Evolutionary conservation across 2,797 vertebrate genomes (phyloP).

Genomic region (Crocodylus rhombifer): DNA sequence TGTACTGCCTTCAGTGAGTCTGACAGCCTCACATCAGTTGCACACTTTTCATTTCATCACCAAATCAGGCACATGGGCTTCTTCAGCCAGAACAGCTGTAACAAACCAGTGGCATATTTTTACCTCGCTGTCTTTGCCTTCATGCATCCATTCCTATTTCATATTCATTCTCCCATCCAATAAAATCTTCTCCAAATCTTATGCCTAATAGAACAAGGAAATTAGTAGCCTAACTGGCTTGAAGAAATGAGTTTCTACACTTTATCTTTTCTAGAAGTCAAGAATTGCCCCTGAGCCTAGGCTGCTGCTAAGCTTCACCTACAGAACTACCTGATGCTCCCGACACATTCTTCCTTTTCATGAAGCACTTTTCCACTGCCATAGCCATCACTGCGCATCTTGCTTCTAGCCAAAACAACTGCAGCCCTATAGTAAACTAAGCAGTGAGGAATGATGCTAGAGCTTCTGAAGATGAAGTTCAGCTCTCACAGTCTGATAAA

Average conservation of each 20-base stretch:
- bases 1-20: conserved; percentile 19
- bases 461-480: not conserved
- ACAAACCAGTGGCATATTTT: not conserved
- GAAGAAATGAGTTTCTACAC: not conserved
- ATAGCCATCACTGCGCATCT: conserved; percentile 9
- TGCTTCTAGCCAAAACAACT: not conserved
- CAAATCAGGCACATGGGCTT: not conserved
- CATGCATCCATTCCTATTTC: not conserved
- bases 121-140: conserved; percentile 38
- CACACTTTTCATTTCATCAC: conserved; percentile 19
- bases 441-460: not conserved
- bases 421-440: conserved; percentile 15
- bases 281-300: not conserved
- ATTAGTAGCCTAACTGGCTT: not conserved
- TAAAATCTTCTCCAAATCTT: conserved; percentile 1
- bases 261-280: not conserved
- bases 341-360: conserved; percentile 21
- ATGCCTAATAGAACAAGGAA: conserved; percentile 19
- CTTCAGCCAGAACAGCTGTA: conserved; percentile 22
- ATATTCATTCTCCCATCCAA: conserved; percentile 41
- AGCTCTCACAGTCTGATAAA: not conserved
- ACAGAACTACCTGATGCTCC: conserved; percentile 3
- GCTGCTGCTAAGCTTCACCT: conserved; percentile 20
- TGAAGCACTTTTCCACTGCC: conserved; percentile 28
- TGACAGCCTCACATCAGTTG: not conserved